Base-by-base conservation (phyloP, 2,797 vertebrate genomes). In the Anolis apletophallus region DNA sequence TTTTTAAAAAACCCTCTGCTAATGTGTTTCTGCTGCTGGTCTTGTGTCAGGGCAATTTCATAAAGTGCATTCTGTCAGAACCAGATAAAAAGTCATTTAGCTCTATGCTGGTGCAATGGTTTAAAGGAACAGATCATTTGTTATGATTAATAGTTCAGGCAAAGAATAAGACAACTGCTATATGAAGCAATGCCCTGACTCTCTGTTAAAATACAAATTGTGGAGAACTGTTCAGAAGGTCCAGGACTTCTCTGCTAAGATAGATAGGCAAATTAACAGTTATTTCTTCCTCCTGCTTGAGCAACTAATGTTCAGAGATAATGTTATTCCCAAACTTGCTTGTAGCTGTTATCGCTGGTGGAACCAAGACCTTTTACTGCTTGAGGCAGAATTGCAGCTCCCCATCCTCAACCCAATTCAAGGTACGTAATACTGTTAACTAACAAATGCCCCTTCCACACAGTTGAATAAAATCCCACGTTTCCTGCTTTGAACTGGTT, bases 61-160 rank as follows among this genome's bases (percentile, higher is more conserved):
- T 16, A 46, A 55, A 46, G 67, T 10, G 12, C 80, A 83, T 46
- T 78, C 52, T 32, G 80, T 78, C 80, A 77, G 80, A 78, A 71
- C 16, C 46, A 81, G 46, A 67, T 68, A 67, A 86, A 75, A 75
- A 86, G 46, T 75, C 57, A 75, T 67, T 55, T 36, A 21, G 80
- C 80, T 80, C 78, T 40, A 54, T 67, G n/a, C 23, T 86, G 79
- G 74, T 75, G 71, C 36, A 26, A 54, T 34, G 64, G 61, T 78
- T 71, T 64, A 71, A 32, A 55, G 64, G 83, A 78, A 78, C 23
- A 78, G 74, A 29, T 83, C 36, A 83, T 87, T 87, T 83, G 64
- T 78, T 87, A 57, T 67, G 77, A 86, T 71, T 81, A 75, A 81
- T 23, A 86, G 46, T 52, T 74, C 36, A 69, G 73, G 52, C 59